Evolutionary conservation across 2,113 vertebrate genomes (phyloP).

Genomic region (Apeltes quadracus): DNA sequence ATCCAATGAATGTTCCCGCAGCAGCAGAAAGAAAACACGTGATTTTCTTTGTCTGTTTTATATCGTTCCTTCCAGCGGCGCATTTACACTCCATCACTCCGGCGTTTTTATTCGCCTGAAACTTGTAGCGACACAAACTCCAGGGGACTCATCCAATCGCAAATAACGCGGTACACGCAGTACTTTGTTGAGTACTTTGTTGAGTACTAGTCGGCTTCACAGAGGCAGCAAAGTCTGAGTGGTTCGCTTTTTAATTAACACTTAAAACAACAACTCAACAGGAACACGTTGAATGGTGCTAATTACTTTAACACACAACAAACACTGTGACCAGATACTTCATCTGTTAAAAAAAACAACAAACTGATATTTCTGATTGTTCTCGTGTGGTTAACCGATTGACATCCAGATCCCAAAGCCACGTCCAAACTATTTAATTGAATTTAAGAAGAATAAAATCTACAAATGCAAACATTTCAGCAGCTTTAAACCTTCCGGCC

Average conservation of each 20-base stretch:
- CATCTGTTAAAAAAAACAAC: neutral
- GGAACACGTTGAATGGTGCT: neutral
- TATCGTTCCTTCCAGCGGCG: constrained; percentile 85
- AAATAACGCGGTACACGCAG: constrained; percentile 29
- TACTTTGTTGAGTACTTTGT: too few relatives aligned
- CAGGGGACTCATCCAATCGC: constrained; percentile 77
- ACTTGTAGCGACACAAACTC: constrained; percentile 89
- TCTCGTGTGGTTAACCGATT: neutral
- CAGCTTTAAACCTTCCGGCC: neutral
- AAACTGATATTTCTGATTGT: neutral
- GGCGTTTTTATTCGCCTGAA: constrained; percentile 89
- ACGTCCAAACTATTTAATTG: neutral
- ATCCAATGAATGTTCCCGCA: constrained; percentile 98
- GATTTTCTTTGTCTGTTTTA: constrained; percentile 93
- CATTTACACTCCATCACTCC: constrained; percentile 91
- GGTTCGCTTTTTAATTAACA: constrained; percentile 10
- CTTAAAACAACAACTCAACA: constrained; percentile 1
- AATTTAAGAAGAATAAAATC: neutral
- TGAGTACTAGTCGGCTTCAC: constrained; percentile 9
- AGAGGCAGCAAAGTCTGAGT: neutral
- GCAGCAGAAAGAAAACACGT: constrained; percentile 98
- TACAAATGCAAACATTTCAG: neutral
- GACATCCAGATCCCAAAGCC: neutral
- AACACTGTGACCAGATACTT: neutral
- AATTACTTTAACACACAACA: neutral